Evolutionary conservation across 2,888 invertebrate species (phyloP), one percentile per base, ranked within the genome.

Genomic region (Morpho achilles): DNA sequence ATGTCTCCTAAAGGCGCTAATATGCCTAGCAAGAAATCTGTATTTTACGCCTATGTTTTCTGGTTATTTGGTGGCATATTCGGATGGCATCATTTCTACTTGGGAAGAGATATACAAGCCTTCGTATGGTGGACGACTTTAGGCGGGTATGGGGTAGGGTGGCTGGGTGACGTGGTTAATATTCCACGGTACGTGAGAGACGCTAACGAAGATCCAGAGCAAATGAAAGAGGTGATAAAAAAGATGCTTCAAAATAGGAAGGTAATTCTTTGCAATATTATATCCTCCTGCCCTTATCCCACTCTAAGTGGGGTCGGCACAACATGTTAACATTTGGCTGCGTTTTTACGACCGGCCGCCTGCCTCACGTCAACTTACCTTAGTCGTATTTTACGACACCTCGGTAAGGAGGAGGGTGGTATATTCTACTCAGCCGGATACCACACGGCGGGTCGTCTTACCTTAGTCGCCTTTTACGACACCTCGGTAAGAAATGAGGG

Each of bases 41-140:
- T 94, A 8, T 75, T 94, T 53, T 76, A 93, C 71, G 94, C 98
- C 0, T 99, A 98, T 76, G 61, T 98, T 1, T 85, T 95, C 46
- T 99, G 98, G 98, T 73, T 97, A 0, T 92, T 97, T 67, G 97
- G 97, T 16, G 99, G 99, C 5, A 83, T 96, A 70, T 94, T 97
- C 68, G 98, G 98, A 0, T 84, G 96, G 6, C 99, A 99, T 83
- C 97, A 98, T 77, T 93, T 98, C 73, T 99, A 99, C 83, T 88
- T 99, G 64, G 93, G 94, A 56, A 92, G 98, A 58, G 97, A 98
- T 81, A 92, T 94, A 23, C 99, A 99, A 71, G 98, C 97, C 0
- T 96, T 98, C 76, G 91, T 98, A 0, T 97, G 96, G 93, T 96
- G 96, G 94, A 94, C 94, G 60, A 96, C 97, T 0, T 84, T 96